Conservation (phyloP, 2,113 vertebrate species). For the Speoplatyrhinus poulsoni region DNA sequence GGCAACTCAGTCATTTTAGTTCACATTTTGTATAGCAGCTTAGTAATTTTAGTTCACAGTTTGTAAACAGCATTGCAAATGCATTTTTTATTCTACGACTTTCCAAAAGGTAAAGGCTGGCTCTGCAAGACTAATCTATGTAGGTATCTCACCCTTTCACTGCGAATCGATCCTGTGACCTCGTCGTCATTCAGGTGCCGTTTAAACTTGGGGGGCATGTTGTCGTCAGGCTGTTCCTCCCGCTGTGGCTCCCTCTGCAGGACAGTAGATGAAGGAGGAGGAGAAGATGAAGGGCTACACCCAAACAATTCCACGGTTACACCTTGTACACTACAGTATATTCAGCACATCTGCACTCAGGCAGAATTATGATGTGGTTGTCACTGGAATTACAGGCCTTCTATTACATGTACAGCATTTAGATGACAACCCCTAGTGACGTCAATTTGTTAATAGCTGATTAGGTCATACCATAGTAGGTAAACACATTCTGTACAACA, state of each 20-base stretch:
- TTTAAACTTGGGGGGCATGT: slow-evolving; percentile 98
- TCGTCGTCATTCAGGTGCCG: slow-evolving; percentile 96
- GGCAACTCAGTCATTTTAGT: too few relatives aligned
- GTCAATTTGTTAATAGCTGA: background rate
- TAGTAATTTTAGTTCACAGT: too few relatives aligned
- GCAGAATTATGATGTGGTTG: background rate
- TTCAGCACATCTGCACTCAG: background rate
- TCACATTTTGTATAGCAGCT: too few relatives aligned
- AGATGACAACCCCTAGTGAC: slow-evolving; percentile 1
- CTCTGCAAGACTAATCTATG: background rate
- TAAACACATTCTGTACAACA: too few relatives aligned
- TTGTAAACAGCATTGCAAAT: too few relatives aligned
- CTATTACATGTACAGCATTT: background rate
- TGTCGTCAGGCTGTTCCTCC: slow-evolving; percentile 78
- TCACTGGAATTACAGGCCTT: background rate
- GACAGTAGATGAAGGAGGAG: slow-evolving; percentile 26
- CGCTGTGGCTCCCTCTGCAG: slow-evolving; percentile 78
- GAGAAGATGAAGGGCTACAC: background rate
- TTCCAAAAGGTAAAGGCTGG: background rate
- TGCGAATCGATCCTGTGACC: slow-evolving; percentile 94
- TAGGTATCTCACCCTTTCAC: slow-evolving; percentile 87
- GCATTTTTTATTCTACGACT: background rate
- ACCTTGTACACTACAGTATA: background rate
- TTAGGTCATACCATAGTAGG: too few relatives aligned
- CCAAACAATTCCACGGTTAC: background rate